Conservation (phyloP, 2,888 invertebrate species). For the Drepana falcataria region DNA sequence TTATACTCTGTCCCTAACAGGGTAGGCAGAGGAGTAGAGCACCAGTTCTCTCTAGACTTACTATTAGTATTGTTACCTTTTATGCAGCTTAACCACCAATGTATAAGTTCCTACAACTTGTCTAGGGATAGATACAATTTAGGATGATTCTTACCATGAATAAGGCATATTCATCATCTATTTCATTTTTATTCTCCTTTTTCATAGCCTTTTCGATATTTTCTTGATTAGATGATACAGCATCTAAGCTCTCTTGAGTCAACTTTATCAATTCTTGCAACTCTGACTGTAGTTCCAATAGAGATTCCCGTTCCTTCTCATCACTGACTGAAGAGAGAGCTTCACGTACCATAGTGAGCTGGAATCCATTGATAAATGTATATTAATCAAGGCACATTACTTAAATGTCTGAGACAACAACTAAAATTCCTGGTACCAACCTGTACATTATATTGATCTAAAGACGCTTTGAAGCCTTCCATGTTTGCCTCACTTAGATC, state of each 20-base stretch:
- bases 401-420: background rate
- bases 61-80: too few species aligned
- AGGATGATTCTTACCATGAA: slow-evolving; percentile 78
- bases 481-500: slow-evolving; percentile 18
- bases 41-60: too few species aligned
- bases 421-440: slow-evolving; percentile 26
- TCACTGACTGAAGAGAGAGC: slow-evolving; percentile 71
- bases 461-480: slow-evolving; percentile 54
- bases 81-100: too few species aligned
- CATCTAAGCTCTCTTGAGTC: slow-evolving; percentile 79
- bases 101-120: too few species aligned
- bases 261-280: slow-evolving; percentile 83
- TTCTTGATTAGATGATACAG: slow-evolving; percentile 26
- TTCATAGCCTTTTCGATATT: slow-evolving; percentile 4
- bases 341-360: slow-evolving; percentile 82
- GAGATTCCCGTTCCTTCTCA: slow-evolving; percentile 74
- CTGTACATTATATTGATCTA: slow-evolving; percentile 64
- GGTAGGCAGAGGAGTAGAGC: too few species aligned
- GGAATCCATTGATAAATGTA: slow-evolving; percentile 16
- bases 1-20: too few species aligned
- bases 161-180: slow-evolving; percentile 81
- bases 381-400: too few species aligned
- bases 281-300: slow-evolving; percentile 80
- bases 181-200: slow-evolving; percentile 30
- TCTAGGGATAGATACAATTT: background rate